phyloP scores from a whole-genome alignment of 2,888 invertebrate species.

The Ophion costatus region DNA sequence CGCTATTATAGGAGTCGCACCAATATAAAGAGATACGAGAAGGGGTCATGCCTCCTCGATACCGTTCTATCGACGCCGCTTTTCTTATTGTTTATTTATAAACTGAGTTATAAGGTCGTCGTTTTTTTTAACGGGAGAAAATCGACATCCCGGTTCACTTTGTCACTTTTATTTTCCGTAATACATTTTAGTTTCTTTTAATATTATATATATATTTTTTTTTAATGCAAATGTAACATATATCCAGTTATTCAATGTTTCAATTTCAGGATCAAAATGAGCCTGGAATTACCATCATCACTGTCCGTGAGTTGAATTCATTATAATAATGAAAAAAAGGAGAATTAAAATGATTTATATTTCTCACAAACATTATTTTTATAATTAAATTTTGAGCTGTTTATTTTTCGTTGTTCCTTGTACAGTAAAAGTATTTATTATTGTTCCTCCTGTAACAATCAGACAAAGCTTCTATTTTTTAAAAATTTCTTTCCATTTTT shows the following conservation, averaged over 20 bases:
- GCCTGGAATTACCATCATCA: constrained; percentile 4
- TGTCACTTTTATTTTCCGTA: constrained; percentile 50
- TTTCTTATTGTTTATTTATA: constrained; percentile 74
- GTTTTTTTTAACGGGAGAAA: constrained; percentile 24
- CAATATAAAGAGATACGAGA: constrained; percentile 57
- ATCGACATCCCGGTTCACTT: constrained; percentile 22
- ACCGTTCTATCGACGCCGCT: constrained; percentile 72
- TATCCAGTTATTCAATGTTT: not conserved
- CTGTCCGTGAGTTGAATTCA: constrained; percentile 43
- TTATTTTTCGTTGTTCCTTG: constrained; percentile 18
- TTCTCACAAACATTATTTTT: not conserved
- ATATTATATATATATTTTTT: too few relatives aligned
- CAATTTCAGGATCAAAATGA: constrained; percentile 42
- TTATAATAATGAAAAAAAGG: not conserved
- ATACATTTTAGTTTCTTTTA: too few relatives aligned
- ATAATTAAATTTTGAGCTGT: not conserved
- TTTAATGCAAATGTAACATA: too few relatives aligned
- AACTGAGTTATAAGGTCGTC: constrained; percentile 65
- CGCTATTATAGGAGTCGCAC: constrained; percentile 42
- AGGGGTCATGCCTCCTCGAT: constrained; percentile 76
- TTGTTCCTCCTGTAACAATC: not conserved
- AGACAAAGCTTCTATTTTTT: too few relatives aligned
- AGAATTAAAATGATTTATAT: not conserved
- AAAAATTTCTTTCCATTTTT: not conserved
- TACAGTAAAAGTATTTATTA: not conserved